Evolutionary conservation across 2,888 invertebrate species (phyloP).

Genomic region (Tuberolachnus salignus): DNA sequence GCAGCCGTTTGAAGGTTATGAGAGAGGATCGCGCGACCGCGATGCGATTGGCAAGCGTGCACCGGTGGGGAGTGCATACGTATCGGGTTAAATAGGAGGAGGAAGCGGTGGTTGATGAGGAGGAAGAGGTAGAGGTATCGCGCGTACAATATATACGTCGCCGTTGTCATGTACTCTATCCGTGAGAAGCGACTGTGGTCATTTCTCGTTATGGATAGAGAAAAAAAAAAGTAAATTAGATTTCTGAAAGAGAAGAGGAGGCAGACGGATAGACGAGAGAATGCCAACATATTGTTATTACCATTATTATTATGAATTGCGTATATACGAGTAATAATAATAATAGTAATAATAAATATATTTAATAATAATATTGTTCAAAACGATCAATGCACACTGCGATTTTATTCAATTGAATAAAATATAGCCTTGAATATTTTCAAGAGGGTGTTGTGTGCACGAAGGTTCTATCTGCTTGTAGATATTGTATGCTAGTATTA

Average conservation of each 20-base stretch:
- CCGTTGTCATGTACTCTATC: slow-evolving; percentile 28
- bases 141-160: slow-evolving; percentile 25
- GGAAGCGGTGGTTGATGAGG: too few relatives aligned
- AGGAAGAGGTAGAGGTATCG: background rate
- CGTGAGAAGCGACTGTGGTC: slow-evolving; percentile 32
- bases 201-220: slow-evolving; percentile 37
- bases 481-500: background rate
- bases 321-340: slow-evolving; percentile 10
- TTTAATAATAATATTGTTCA: slow-evolving; percentile 20
- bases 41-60: slow-evolving; percentile 29
- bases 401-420: slow-evolving; percentile 11
- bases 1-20: slow-evolving; percentile 45
- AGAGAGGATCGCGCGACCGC: slow-evolving; percentile 19
- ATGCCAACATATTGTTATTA: slow-evolving; percentile 41
- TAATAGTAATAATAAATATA: too few relatives aligned
- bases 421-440: slow-evolving; percentile 17
- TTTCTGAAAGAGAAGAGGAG: slow-evolving; percentile 29
- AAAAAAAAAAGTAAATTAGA: slow-evolving; percentile 39
- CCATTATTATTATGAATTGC: slow-evolving; percentile 24
- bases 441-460: background rate
- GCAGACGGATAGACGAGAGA: slow-evolving; percentile 13
- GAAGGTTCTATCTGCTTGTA: background rate
- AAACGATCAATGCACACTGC: background rate
- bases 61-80: slow-evolving; percentile 10
- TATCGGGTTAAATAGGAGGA: slow-evolving; percentile 18